A percentile compares a stretch with the other conserved stretches of the same genome.
Evolutionary conservation across 2,888 invertebrate species (phyloP).

Genomic region (Saturnia japonica): DNA sequence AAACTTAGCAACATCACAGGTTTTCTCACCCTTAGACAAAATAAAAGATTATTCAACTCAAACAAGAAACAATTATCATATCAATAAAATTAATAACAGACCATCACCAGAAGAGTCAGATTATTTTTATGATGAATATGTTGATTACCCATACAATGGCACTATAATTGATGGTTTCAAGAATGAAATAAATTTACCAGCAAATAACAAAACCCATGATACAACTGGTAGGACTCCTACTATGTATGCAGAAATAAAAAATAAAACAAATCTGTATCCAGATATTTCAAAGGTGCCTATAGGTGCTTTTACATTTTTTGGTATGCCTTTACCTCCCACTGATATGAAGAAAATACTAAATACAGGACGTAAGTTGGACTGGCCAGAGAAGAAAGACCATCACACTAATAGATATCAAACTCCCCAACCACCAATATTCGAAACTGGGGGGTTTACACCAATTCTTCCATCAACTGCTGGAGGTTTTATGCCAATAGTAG

Average conservation of each 20-base stretch:
- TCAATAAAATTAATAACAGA: conserved; percentile 76
- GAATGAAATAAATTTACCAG: conserved; percentile 53
- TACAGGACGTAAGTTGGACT: conserved; percentile 72
- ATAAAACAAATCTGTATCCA: conserved; percentile 38
- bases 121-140: conserved; percentile 91
- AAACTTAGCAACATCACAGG: conserved; percentile 81
- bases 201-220: conserved; percentile 66
- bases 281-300: conserved; percentile 71
- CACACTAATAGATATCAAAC: conserved; percentile 60
- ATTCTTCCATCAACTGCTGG: conserved; percentile 86
- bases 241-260: conserved; percentile 61
- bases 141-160: conserved; percentile 88
- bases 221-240: conserved; percentile 83
- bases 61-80: conserved; percentile 68
- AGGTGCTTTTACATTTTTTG: conserved; percentile 91
- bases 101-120: conserved; percentile 89
- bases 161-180: conserved; percentile 69
- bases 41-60: conserved; percentile 72
- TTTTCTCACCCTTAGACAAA: conserved; percentile 82
- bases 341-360: conserved; percentile 86
- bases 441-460: conserved; percentile 90
- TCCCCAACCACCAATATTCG: conserved; percentile 83
- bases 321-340: conserved; percentile 89
- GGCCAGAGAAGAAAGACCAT: conserved; percentile 61
- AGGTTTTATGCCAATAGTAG: conserved; percentile 87